A percentile compares a stretch with the other conserved stretches of the same genome.
Evolutionary conservation across 2,113 vertebrate genomes (phyloP).

Genomic region (Tylochromis polylepis): DNA sequence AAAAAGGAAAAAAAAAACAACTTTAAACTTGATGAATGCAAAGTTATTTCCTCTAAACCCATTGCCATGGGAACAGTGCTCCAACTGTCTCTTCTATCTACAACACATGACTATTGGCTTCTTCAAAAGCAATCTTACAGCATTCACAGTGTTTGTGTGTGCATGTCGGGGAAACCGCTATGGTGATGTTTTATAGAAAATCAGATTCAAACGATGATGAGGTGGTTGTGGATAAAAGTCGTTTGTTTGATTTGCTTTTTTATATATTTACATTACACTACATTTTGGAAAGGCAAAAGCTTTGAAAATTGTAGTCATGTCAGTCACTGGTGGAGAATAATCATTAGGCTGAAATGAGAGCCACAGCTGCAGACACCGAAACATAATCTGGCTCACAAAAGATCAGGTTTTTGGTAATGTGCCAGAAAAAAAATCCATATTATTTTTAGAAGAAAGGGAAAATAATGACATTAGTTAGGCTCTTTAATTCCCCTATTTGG

Average conservation of each 20-base stretch:
- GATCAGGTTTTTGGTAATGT: not conserved
- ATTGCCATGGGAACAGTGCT: slow-evolving; percentile 40
- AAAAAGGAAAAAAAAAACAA: not conserved
- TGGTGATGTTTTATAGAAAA: not conserved
- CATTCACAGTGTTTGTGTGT: not conserved
- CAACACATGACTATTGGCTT: not conserved
- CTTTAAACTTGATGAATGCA: slow-evolving; percentile 34
- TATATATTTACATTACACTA: not conserved
- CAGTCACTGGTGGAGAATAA: not conserved
- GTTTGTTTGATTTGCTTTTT: not conserved
- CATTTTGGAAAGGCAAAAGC: not conserved
- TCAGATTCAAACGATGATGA: not conserved
- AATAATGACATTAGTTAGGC: slow-evolving; percentile 34
- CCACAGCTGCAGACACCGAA: not conserved
- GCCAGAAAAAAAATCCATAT: not conserved
- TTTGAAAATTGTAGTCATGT: not conserved
- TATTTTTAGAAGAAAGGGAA: slow-evolving; percentile 10
- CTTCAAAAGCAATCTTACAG: not conserved
- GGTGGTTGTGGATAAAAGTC: not conserved
- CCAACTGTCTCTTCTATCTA: not conserved
- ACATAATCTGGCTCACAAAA: not conserved
- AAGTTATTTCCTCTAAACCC: slow-evolving; percentile 22
- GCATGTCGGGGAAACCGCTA: not conserved
- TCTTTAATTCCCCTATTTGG: slow-evolving; percentile 32
- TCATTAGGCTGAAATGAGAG: not conserved